These are phyloP conservation scores for Hololepta plana DNA, from an alignment of 2,888 invertebrate species.

Conservation along the genomic window DNA sequence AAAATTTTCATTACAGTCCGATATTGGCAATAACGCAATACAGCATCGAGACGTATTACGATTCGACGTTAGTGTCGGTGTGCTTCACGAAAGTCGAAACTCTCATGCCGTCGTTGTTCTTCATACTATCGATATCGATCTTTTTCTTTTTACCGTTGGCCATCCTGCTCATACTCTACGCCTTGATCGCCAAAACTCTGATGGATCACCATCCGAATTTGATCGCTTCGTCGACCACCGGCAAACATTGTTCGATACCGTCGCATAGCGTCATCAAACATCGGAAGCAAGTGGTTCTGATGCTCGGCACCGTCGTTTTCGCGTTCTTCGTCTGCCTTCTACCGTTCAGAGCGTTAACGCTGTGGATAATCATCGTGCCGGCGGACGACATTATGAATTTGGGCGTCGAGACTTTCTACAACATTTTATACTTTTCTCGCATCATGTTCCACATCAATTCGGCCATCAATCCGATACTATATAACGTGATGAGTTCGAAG, in stretches of 20 bases:
- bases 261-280: conserved; percentile 46
- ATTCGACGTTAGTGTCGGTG: conserved; percentile 52
- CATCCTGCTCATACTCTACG: conserved; percentile 65
- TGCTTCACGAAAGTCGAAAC: conserved; percentile 68
- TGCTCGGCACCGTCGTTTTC: conserved; percentile 77
- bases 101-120: conserved; percentile 63
- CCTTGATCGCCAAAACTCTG: conserved; percentile 68
- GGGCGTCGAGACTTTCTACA: conserved; percentile 67
- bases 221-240: conserved; percentile 38
- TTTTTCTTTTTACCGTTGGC: conserved; percentile 76
- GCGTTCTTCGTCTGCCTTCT: conserved; percentile 82
- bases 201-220: conserved; percentile 58
- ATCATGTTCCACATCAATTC: conserved; percentile 82
- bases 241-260: conserved; percentile 26
- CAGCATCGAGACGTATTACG: conserved; percentile 50
- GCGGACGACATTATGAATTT: conserved; percentile 39
- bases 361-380: conserved; percentile 72
- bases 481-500: conserved; percentile 83
- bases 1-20: conserved; percentile 54
- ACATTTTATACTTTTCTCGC: conserved; percentile 67
- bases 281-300: conserved; percentile 67
- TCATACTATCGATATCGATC: conserved; percentile 57
- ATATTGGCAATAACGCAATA: conserved; percentile 67
- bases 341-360: conserved; percentile 72
- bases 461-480: conserved; percentile 79